These are phyloP conservation scores for Ophioninae sp. DNA, from an alignment of 2,888 invertebrate species.

Conservation along the genomic window DNA sequence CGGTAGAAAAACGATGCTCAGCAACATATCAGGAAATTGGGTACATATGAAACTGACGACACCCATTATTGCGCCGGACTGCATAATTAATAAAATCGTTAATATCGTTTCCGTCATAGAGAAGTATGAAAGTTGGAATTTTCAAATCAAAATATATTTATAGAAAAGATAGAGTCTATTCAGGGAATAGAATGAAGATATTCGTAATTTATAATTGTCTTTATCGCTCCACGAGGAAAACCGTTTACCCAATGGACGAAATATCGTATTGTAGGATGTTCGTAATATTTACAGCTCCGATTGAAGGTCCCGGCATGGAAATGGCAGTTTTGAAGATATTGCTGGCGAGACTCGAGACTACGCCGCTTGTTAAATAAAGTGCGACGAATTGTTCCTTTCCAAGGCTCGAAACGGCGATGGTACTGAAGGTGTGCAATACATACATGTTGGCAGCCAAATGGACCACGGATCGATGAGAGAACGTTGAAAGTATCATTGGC, in stretches of 20 bases:
- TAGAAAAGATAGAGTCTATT: background rate
- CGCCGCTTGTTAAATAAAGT: constrained; percentile 94
- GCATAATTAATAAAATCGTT: constrained; percentile 58
- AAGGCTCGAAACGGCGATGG: constrained; percentile 86
- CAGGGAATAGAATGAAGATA: background rate
- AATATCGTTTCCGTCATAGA: background rate
- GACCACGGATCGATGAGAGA: constrained; percentile 94
- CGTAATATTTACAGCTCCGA: constrained; percentile 92
- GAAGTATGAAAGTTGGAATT: background rate
- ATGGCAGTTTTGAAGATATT: constrained; percentile 89
- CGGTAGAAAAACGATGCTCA: constrained; percentile 95
- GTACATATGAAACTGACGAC: constrained; percentile 93
- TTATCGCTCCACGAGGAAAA: background rate
- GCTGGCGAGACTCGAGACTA: constrained; percentile 93
- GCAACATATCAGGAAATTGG: constrained; percentile 92
- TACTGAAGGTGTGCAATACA: constrained; percentile 93
- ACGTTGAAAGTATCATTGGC: constrained; percentile 96
- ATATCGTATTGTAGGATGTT: background rate
- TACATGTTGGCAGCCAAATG: constrained; percentile 98
- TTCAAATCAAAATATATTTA: background rate
- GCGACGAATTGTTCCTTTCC: constrained; percentile 96
- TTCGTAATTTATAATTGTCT: too few relatives aligned
- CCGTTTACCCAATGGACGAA: background rate
- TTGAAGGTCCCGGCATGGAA: constrained; percentile 88
- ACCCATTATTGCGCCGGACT: constrained; percentile 98